Evolutionary conservation across 2,888 invertebrate genomes (phyloP), one percentile per base, ranked within the genome.

Genomic region (Chymomyza caudatula): DNA sequence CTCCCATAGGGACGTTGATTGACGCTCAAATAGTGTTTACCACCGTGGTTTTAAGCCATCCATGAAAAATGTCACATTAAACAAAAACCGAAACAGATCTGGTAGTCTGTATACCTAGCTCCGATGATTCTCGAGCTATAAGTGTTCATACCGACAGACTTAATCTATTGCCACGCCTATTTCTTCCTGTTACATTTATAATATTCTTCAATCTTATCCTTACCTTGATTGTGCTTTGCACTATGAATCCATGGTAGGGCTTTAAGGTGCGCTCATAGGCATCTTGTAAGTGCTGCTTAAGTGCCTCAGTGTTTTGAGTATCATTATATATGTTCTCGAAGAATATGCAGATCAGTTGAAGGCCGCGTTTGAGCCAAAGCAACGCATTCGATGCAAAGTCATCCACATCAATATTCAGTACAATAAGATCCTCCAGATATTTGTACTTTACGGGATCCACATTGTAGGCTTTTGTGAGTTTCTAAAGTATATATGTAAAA

Each of bases 231-330:
- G 95, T 89, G 90, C 94, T 94, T 85, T 94, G 94, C 3, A 94
- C 93, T 80, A 95, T 91, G 93, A 95, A 96, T 70, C 93, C 94
- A 80, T 96, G 96, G 87, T 95, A 94, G 67, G 92, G 92, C 87
- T 94, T 94, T 19, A 96, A 90, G 42, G 94, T 93, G 57, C 92
- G 92, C 77, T 94, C 92, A 88, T 96, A 96, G 0, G 96, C 94
- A 67, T 91, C 90, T 74, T 92, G 92, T 57, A 95, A 91, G 87
- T 93, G 92, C 20, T 92, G 92, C 63, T 92, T 92, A 81, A 95
- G 91, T 84, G 92, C 92, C 73, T 94, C 93, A 23, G 89, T 66
- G 11, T 64, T 73, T 44, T 86, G 77, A 54, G 80, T 66, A 68
- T 90, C 90, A 44, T 88, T 81, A 53, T 87, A 77, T 56, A 91